phyloP scores from a whole-genome alignment of 2,113 vertebrate species.

The Rhinolophus sinicus region DNA sequence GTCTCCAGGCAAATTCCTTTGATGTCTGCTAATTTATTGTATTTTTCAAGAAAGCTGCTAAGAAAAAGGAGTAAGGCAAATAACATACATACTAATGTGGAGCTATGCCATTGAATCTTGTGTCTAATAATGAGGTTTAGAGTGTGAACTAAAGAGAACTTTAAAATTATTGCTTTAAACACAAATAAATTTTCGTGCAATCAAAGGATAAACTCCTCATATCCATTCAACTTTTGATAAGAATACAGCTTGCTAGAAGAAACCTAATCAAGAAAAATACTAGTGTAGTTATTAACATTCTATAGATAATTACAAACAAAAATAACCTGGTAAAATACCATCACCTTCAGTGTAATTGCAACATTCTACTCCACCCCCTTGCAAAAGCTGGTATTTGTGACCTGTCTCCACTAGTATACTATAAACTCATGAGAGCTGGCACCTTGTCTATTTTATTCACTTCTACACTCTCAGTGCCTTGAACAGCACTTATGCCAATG shows the following conservation, averaged over 20 bases:
- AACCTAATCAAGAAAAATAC: not conserved
- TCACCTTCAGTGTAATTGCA: not conserved
- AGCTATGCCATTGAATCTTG: not conserved
- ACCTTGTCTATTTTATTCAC: no score
- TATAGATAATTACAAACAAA: not conserved
- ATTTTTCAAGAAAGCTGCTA: not conserved
- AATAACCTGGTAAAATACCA: not conserved
- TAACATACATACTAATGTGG: not conserved
- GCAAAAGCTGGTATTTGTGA: not conserved
- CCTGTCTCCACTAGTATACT: not conserved
- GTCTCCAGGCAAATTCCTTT: not conserved
- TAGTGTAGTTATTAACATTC: not conserved
- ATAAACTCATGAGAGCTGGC: not conserved
- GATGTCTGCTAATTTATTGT: not conserved
- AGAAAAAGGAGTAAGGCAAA: not conserved
- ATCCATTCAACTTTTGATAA: not conserved
- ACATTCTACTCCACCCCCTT: not conserved
- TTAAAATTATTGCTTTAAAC: not conserved
- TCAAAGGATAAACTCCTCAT: not conserved
- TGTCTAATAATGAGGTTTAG: not conserved
- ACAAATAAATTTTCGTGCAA: not conserved
- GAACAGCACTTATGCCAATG: not conserved
- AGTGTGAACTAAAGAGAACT: not conserved
- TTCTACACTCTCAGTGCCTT: not conserved
- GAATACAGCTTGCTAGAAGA: not conserved